Conservation (phyloP, 2,113 vertebrate genomes). For the Phaetusa simplex region DNA sequence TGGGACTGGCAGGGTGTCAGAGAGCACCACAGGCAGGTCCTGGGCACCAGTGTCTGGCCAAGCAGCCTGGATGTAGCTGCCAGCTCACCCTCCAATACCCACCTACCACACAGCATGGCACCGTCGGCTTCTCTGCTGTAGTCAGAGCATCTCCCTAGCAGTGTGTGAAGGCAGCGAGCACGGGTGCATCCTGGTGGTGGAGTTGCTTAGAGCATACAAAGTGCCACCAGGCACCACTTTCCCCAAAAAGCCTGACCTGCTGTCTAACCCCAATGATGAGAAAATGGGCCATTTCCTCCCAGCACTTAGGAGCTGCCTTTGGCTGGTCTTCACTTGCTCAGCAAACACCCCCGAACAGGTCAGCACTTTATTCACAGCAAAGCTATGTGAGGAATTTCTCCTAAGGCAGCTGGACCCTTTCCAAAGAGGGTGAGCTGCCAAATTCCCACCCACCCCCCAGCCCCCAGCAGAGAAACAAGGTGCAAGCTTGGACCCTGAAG, state of each 20-base stretch:
- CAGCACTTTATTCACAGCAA: constrained; percentile 54
- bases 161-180: background rate
- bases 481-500: background rate
- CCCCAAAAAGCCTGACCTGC: background rate
- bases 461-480: background rate
- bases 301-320: background rate
- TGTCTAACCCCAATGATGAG: background rate
- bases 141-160: accelerated
- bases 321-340: constrained; percentile 57
- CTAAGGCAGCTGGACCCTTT: constrained; percentile 39
- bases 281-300: background rate
- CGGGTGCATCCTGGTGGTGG: background rate
- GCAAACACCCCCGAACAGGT: constrained; percentile 43
- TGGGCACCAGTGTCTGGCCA: background rate
- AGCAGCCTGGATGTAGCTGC: background rate
- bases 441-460: background rate
- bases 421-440: background rate
- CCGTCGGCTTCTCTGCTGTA: background rate
- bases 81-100: background rate
- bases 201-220: background rate
- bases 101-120: accelerated
- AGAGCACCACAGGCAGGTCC: background rate
- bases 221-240: background rate
- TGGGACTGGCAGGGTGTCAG: background rate
- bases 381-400: constrained; percentile 59